Evolutionary conservation across 1,140 invertebrate species (phyloP).

Genomic region (Diachasmimorpha longicaudata): DNA sequence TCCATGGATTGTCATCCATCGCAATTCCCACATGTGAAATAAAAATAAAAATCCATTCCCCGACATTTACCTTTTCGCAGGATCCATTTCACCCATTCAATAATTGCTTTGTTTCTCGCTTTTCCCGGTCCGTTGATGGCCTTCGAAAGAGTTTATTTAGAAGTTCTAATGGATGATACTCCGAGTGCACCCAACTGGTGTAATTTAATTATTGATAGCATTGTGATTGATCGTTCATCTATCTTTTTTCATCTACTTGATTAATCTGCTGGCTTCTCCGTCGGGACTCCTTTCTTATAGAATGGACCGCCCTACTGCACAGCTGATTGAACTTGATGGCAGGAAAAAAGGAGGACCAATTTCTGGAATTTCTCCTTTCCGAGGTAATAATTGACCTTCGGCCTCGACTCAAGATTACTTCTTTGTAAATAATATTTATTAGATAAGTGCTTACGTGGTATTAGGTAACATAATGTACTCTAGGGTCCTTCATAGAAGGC

Average conservation of each 20-base stretch:
- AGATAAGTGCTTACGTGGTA: constrained; percentile 57
- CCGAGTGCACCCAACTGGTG: background rate
- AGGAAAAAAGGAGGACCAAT: background rate
- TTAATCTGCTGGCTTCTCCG: background rate
- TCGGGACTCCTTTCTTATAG: background rate
- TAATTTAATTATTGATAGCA: constrained; percentile 14
- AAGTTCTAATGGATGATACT: background rate
- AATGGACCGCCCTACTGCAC: background rate
- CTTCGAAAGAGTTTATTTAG: background rate
- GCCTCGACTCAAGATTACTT: background rate
- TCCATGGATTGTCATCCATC: too few relatives aligned
- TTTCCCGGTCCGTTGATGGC: background rate
- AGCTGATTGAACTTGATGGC: background rate
- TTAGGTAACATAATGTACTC: constrained; percentile 59
- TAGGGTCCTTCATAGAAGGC: constrained; percentile 60
- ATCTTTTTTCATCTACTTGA: background rate
- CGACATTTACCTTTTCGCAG: background rate
- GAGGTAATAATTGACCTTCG: background rate
- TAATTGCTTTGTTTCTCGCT: background rate
- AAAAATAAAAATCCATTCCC: too few relatives aligned
- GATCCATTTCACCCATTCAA: background rate
- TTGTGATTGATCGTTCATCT: constrained; percentile 7
- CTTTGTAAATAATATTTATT: constrained; percentile 62
- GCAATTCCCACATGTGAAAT: too few relatives aligned
- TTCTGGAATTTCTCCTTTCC: background rate